A percentile compares a stretch with the other conserved stretches of the same genome.
These are phyloP conservation scores for Ceyx cyanopectus DNA, from an alignment of 2,113 vertebrate species.

Conservation along the genomic window DNA sequence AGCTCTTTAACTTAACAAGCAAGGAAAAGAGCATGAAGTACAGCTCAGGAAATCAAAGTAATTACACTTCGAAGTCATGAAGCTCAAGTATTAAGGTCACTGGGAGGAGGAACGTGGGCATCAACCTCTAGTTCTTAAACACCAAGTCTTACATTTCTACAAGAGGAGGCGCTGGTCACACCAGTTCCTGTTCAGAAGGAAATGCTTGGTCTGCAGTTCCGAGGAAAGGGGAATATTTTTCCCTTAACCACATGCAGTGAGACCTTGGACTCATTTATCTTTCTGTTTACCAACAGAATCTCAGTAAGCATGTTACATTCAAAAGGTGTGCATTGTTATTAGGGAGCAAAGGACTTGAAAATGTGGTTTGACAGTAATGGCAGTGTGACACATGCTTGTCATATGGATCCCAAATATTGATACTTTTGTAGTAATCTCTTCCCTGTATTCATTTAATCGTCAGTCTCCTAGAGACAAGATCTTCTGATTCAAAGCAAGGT, in stretches of 20 bases:
- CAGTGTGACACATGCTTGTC: neutral
- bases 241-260: neutral
- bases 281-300: neutral
- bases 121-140: neutral
- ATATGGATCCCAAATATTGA: neutral
- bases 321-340: neutral
- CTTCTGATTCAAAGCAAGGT: neutral
- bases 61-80: neutral
- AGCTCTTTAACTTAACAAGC: neutral
- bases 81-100: slow-evolving; percentile 1
- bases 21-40: slow-evolving; percentile 9
- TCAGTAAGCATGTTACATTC: neutral
- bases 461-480: neutral
- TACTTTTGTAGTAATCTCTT: neutral
- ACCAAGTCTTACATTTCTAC: neutral
- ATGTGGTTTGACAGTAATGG: neutral
- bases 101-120: neutral
- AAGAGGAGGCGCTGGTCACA: neutral
- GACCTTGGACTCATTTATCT: neutral
- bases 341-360: neutral
- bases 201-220: neutral
- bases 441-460: neutral
- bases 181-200: neutral
- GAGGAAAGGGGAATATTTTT: neutral
- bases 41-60: slow-evolving; percentile 7